A percentile compares a stretch with the other conserved stretches of the same genome.
These are phyloP conservation scores for Rhagologus leucostigma DNA, from an alignment of 2,113 vertebrate species.

Conservation along the genomic window DNA sequence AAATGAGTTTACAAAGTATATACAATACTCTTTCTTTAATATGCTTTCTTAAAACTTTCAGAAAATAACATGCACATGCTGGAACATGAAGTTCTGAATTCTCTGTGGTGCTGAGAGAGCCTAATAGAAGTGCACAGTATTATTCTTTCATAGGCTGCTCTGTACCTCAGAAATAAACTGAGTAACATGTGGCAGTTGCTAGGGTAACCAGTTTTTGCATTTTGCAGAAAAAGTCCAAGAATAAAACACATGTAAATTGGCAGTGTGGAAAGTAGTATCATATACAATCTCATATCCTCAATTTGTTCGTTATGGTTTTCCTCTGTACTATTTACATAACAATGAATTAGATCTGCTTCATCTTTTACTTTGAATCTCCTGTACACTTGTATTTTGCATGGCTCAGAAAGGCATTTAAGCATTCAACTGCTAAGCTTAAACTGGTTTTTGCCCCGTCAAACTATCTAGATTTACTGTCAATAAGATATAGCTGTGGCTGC, in stretches of 20 bases:
- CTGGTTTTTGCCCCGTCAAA: neutral
- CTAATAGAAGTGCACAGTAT: neutral
- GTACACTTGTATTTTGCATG: neutral
- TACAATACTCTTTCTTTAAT: neutral
- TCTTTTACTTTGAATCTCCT: neutral
- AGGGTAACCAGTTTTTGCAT: conserved; percentile 72
- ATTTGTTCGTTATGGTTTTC: neutral
- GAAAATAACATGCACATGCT: neutral
- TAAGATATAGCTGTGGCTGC: neutral
- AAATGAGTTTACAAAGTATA: neutral
- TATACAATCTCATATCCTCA: neutral
- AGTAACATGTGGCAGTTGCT: conserved; percentile 63
- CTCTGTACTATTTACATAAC: neutral
- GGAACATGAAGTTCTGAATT: neutral
- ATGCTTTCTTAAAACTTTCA: neutral
- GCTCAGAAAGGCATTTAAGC: neutral
- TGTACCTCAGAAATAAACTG: conserved; percentile 28
- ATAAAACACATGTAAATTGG: conserved; percentile 58
- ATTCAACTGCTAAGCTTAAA: neutral
- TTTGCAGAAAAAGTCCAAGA: conserved; percentile 56
- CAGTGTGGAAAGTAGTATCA: conserved; percentile 19
- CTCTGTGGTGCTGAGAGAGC: neutral
- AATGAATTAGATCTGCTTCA: neutral
- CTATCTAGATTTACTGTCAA: neutral
- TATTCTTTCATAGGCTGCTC: conserved; percentile 25